Evolutionary conservation across 2,797 vertebrate genomes (phyloP).

Genomic region (Pyrocephalus nanus): DNA sequence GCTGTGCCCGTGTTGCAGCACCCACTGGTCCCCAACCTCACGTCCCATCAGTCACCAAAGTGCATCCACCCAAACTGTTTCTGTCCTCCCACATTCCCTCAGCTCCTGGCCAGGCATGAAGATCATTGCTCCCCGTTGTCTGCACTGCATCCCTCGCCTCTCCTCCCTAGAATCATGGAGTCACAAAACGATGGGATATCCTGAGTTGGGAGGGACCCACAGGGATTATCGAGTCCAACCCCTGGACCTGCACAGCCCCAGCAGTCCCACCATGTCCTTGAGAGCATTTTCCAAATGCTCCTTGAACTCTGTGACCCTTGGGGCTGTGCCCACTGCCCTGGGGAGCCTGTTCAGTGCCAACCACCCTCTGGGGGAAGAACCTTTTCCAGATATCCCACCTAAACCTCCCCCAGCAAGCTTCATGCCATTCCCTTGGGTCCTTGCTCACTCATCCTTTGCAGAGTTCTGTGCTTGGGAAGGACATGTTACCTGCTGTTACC

Average conservation of each 20-base stretch:
- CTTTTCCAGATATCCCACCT: not conserved
- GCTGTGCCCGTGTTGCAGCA: not conserved
- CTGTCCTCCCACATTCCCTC: not conserved
- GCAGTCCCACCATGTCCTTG: accelerated
- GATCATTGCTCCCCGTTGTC: not conserved
- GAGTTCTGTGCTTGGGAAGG: not conserved
- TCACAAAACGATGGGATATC: not conserved
- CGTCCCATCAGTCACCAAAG: not conserved
- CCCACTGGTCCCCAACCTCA: accelerated
- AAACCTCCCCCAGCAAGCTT: not conserved
- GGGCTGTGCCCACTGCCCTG: not conserved
- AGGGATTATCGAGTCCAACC: not conserved
- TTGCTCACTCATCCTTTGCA: not conserved
- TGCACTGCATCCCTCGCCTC: accelerated
- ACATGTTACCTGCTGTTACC: not conserved
- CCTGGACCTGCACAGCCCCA: not conserved
- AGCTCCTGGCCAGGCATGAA: not conserved
- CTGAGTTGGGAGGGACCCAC: not conserved
- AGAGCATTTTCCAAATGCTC: accelerated
- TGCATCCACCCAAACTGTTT: not conserved
- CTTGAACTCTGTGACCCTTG: not conserved
- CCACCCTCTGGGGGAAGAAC: not conserved
- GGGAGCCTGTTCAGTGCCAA: not conserved
- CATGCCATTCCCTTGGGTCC: not conserved
- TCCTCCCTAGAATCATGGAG: not conserved